Evolutionary conservation across 1,140 invertebrate species (phyloP).

Genomic region (Helicoverpa zea): DNA sequence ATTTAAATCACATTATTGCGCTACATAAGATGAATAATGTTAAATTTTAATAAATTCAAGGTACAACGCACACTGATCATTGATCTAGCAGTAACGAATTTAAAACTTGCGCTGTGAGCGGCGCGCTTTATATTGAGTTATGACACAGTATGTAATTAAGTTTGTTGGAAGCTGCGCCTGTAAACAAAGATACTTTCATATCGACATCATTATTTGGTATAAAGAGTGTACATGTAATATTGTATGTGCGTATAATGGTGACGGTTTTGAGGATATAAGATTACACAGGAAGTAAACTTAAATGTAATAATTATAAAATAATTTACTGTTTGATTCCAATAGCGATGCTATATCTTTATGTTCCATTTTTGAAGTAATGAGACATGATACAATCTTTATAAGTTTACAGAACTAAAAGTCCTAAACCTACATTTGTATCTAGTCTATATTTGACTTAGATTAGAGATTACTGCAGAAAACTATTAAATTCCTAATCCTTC

Average conservation of each 20-base stretch:
- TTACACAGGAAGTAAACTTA: too few relatives aligned
- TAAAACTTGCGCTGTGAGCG: conserved; percentile 15
- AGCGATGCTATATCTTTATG: too few relatives aligned
- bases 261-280: too few relatives aligned
- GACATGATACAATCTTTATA: too few relatives aligned
- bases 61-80: background rate
- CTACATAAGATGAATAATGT: background rate
- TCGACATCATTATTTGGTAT: conserved; percentile 7
- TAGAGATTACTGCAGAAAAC: background rate
- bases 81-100: conserved; percentile 10
- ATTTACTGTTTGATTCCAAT: too few relatives aligned
- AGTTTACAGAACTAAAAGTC: too few relatives aligned
- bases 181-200: conserved; percentile 26
- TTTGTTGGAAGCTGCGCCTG: background rate
- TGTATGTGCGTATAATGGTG: too few relatives aligned
- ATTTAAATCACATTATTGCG: background rate
- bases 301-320: too few relatives aligned
- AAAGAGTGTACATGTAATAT: background rate
- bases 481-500: background rate
- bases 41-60: background rate
- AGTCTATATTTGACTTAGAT: background rate
- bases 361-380: too few relatives aligned
- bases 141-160: conserved; percentile 16
- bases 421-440: too few relatives aligned
- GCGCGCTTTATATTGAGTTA: conserved; percentile 4